Evolutionary conservation across 2,888 invertebrate species (phyloP), one percentile per base, ranked within the genome.

Genomic region (Tillus elongatus): DNA sequence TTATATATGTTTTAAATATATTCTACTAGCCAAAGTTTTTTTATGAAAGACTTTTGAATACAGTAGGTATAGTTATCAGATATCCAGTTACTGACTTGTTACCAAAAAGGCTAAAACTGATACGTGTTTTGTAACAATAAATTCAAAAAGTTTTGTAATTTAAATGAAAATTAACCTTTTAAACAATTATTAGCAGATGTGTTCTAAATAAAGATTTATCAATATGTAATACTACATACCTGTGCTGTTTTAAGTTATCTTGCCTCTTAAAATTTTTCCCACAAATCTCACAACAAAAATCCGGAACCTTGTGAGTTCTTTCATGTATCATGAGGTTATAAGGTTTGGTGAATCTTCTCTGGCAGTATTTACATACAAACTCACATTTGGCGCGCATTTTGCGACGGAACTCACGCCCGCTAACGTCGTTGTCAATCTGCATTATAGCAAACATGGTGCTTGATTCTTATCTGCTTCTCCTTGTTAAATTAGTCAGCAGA

Each of bases 321-420:
- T 96, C 96, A 75, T 97, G 96, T 60, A 97, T 96, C 78, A 96
- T 82, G 66, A 97, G 77, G 72, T 97, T 97, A 75, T 97, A 97
- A 52, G 90, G 87, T 73, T 97, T 97, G 63, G 92, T 95, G 75
- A 97, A 97, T 67, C 93, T 82, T 61, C 96, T 79, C 68, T 88
- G 88, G 74, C 96, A 97, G 73, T 87, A 96, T 70, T 90, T 90
- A 80, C 96, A 97, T 66, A 96, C 90, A 71, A 91, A 96, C 72
- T 96, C 93, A 74, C 93, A 93, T 75, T 93, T 92, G 61, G 86
- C 80, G 64, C 88, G 77, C 82, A 85, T 83, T 72, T 84, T 84
- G 71, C 84, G 80, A 70, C 84, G 77, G 73, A 84, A 84, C 75
- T 84, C 83, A 70, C 83, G 75, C 68, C 80, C 77, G 73, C 83